Conservation (phyloP, 37 sponge, comb jelly and placozoan species). For the Geodia barretti region DNA sequence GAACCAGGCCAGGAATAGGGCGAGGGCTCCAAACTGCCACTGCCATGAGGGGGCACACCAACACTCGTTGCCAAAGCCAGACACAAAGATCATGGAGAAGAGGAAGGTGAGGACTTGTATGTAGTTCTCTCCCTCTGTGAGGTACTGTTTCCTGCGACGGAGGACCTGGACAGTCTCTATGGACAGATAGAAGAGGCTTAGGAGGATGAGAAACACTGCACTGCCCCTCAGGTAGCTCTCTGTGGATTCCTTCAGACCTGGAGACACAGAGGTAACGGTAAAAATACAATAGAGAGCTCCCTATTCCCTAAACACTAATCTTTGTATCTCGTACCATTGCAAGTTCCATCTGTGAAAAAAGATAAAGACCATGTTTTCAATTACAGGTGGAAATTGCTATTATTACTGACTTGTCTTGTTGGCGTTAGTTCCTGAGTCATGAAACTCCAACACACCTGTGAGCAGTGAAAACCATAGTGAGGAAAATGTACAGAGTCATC, state of each 20-base stretch:
- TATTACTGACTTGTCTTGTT: neutral
- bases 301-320: no score
- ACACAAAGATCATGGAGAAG: conserved; percentile 7
- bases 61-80: neutral
- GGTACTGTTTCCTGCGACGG: neutral
- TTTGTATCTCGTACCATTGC: neutral
- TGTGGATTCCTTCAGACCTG: neutral
- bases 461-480: no score
- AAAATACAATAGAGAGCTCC: no score
- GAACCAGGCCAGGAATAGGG: conserved; percentile 33
- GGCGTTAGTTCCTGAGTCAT: neutral
- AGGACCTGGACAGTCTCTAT: conserved; percentile 15
- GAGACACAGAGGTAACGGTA: no score
- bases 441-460: neutral
- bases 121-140: conserved; percentile 31
- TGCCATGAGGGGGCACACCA: conserved; percentile 1
- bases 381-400: no score
- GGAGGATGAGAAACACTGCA: neutral
- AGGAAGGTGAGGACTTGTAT: conserved; percentile 1
- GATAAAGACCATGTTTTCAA: neutral
- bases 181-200: neutral
- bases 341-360: neutral
- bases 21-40: conserved; percentile 42
- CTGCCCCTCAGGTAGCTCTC: neutral
- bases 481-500: no score